Percentiles rank a stretch among this genome's conserved stretches.
phyloP scores from a whole-genome alignment of 2,888 invertebrate genomes.

The Callosobruchus maculatus region DNA sequence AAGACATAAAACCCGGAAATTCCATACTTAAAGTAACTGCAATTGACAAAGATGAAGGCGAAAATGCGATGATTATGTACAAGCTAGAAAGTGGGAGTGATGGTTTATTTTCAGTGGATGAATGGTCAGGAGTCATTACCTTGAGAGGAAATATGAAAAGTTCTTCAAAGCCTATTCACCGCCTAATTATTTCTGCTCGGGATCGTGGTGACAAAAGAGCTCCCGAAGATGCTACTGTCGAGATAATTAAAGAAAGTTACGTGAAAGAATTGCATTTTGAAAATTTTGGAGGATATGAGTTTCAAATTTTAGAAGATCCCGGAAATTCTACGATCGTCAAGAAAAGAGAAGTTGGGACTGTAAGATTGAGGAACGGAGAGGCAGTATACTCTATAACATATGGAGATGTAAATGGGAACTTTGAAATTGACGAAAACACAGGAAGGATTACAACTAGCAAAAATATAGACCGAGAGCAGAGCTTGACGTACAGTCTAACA shows the following conservation, averaged over 20 bases:
- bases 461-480: slow-evolving; percentile 80
- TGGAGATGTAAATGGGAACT: slow-evolving; percentile 75
- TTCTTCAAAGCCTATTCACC: slow-evolving; percentile 64
- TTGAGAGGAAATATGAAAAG: slow-evolving; percentile 64
- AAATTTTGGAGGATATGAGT: slow-evolving; percentile 73
- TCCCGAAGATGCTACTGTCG: slow-evolving; percentile 71
- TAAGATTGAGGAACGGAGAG: slow-evolving; percentile 55
- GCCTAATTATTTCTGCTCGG: slow-evolving; percentile 72
- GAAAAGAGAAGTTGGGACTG: slow-evolving; percentile 74
- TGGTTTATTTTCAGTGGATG: slow-evolving; percentile 75
- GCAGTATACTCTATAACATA: slow-evolving; percentile 70
- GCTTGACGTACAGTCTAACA: slow-evolving; percentile 70
- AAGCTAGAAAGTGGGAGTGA: slow-evolving; percentile 76
- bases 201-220: slow-evolving; percentile 77
- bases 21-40: slow-evolving; percentile 74
- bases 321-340: slow-evolving; percentile 57
- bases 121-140: slow-evolving; percentile 71
- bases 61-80: slow-evolving; percentile 79
- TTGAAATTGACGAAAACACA: slow-evolving; percentile 73
- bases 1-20: slow-evolving; percentile 63
- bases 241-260: slow-evolving; percentile 72
- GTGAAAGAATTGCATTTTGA: slow-evolving; percentile 73
- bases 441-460: slow-evolving; percentile 76
- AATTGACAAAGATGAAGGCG: slow-evolving; percentile 82
- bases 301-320: slow-evolving; percentile 79